Percentiles rank a stretch among this genome's conserved stretches.
phyloP scores from a whole-genome alignment of 2,113 vertebrate species.

The Sitta europaea region DNA sequence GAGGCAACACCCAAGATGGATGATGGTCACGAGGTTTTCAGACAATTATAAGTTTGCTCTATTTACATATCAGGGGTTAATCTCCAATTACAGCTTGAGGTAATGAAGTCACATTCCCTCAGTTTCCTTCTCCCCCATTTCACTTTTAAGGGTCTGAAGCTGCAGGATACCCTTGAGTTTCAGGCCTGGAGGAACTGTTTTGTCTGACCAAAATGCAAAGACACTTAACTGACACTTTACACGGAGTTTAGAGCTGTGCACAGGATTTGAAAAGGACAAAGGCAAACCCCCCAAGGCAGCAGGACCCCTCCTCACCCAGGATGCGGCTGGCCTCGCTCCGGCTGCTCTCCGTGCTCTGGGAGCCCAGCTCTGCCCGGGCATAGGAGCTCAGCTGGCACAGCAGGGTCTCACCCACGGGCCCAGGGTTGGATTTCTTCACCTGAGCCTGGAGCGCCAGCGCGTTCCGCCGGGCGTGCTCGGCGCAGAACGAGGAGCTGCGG shows the following conservation, averaged over 20 bases:
- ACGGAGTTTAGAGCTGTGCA: background rate
- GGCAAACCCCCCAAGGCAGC: accelerated
- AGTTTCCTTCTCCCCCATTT: background rate
- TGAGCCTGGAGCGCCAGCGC: slow-evolving; percentile 87
- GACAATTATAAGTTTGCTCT: background rate
- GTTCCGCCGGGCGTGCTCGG: slow-evolving; percentile 89
- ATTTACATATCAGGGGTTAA: background rate
- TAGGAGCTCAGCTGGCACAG: slow-evolving; percentile 92
- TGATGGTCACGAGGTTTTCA: background rate
- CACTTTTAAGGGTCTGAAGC: background rate
- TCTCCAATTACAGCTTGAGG: background rate
- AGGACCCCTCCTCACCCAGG: slow-evolving; percentile 70
- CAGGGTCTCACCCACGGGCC: slow-evolving; percentile 81
- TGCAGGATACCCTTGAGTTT: background rate
- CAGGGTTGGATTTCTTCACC: slow-evolving; percentile 82
- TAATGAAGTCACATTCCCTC: background rate
- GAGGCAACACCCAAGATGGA: background rate
- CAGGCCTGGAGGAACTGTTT: background rate
- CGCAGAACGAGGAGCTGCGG: slow-evolving; percentile 77
- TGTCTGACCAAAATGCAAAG: background rate
- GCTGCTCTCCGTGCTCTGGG: slow-evolving; percentile 73
- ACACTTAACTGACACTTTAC: background rate
- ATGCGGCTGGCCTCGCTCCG: slow-evolving; percentile 86
- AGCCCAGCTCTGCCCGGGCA: slow-evolving; percentile 75
- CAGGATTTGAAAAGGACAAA: accelerated